These are phyloP conservation scores for Rhinoraja longicauda DNA, from an alignment of 2,797 vertebrate genomes.

Conservation along the genomic window DNA sequence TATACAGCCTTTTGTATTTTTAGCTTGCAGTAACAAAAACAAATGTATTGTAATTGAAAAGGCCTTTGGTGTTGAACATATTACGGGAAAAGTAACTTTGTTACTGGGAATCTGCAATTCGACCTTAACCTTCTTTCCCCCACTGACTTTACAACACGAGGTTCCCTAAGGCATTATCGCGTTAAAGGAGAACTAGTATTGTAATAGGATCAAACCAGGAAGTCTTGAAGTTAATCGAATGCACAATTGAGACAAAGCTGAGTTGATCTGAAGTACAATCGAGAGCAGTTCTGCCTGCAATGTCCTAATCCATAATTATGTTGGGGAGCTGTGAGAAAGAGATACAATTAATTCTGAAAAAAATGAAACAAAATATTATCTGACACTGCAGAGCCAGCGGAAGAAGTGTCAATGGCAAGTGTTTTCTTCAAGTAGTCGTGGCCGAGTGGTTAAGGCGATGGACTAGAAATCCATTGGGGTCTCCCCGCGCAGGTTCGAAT, in stretches of 20 bases:
- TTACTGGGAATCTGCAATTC: no score
- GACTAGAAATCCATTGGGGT: constrained; percentile 43
- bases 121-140: no score
- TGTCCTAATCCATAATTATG: neutral
- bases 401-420: neutral
- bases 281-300: neutral
- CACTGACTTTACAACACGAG: no score
- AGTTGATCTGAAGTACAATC: neutral
- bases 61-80: no score
- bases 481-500: constrained; percentile 42
- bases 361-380: no score
- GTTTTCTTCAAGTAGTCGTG: constrained; percentile 5
- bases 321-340: neutral
- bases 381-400: neutral
- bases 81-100: no score
- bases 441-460: constrained; percentile 42
- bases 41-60: no score
- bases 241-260: neutral
- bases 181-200: no score
- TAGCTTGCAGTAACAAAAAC: no score
- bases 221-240: neutral
- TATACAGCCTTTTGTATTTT: no score
- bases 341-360: no score
- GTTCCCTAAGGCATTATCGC: no score
- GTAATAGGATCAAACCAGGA: neutral